A percentile compares a stretch with the other conserved stretches of the same genome.
These are phyloP conservation scores for Lysandra coridon DNA, from an alignment of 2,888 invertebrate genomes.

Conservation along the genomic window DNA sequence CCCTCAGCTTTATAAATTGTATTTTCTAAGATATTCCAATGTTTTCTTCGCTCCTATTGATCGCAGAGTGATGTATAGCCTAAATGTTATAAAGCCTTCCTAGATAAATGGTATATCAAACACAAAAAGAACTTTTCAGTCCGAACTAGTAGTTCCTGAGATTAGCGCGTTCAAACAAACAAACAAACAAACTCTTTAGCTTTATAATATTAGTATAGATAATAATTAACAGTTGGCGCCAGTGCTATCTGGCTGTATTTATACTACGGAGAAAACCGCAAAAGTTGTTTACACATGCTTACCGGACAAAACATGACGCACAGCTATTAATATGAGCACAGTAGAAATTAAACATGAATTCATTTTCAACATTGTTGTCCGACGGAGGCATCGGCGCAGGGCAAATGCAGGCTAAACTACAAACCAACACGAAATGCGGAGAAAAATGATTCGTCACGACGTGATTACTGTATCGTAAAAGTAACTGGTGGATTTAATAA, in stretches of 20 bases:
- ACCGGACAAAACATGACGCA: conserved; percentile 17
- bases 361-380: conserved; percentile 16
- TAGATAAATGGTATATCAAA: too few species aligned
- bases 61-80: too few species aligned
- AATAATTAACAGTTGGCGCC: background rate
- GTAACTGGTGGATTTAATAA: background rate
- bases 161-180: too few species aligned
- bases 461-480: conserved; percentile 27
- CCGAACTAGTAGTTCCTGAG: too few species aligned
- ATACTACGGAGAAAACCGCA: background rate
- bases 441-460: conserved; percentile 42
- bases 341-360: background rate
- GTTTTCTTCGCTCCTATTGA: too few species aligned
- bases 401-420: conserved; percentile 2
- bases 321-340: background rate
- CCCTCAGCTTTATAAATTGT: too few species aligned
- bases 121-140: too few species aligned
- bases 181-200: too few species aligned
- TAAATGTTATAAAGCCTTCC: too few species aligned
- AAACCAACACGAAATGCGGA: conserved; percentile 36
- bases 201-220: background rate
- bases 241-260: background rate
- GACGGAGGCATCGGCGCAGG: background rate
- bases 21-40: too few species aligned
- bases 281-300: conserved; percentile 3